phyloP scores from a whole-genome alignment of 2,888 invertebrate species.

The Chalcis sispes region DNA sequence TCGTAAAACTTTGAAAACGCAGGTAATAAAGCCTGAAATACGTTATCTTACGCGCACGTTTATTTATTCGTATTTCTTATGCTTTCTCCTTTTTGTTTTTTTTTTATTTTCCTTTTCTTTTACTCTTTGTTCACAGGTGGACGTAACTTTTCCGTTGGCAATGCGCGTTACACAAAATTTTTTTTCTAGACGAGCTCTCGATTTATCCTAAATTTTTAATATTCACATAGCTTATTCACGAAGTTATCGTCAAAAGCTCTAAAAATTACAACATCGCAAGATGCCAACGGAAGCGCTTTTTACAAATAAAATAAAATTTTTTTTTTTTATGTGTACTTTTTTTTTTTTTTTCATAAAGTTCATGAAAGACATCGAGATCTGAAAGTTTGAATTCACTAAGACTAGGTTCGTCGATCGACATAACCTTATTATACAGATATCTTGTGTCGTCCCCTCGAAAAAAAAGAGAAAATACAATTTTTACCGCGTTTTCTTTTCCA shows the following conservation, averaged over 20 bases:
- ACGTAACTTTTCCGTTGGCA: constrained; percentile 31
- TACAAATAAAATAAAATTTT: constrained; percentile 27
- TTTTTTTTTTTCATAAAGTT: constrained; percentile 48
- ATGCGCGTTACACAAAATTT: constrained; percentile 4
- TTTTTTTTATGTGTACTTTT: no score
- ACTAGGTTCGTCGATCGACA: constrained; percentile 6
- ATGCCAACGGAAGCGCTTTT: constrained; percentile 45
- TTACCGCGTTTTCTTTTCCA: constrained; percentile 56
- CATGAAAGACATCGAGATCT: constrained; percentile 69
- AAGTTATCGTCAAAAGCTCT: constrained; percentile 12
- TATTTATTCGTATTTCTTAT: constrained; percentile 35
- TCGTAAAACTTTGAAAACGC: constrained; percentile 52
- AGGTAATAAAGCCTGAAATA: constrained; percentile 47
- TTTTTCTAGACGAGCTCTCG: neutral
- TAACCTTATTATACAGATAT: constrained; percentile 13
- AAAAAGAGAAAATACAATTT: constrained; percentile 13
- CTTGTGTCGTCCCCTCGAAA: neutral
- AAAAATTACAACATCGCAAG: constrained; percentile 1
- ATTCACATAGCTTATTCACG: constrained; percentile 15
- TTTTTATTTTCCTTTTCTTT: no score
- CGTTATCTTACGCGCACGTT: constrained; percentile 11
- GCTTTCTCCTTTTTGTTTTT: no score
- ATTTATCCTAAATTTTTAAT: constrained; percentile 9
- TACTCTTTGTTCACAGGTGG: constrained; percentile 23
- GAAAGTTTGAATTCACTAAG: constrained; percentile 59